These are phyloP conservation scores for Rhinichthys osculus DNA, from an alignment of 2,797 vertebrate genomes.

Conservation along the genomic window DNA sequence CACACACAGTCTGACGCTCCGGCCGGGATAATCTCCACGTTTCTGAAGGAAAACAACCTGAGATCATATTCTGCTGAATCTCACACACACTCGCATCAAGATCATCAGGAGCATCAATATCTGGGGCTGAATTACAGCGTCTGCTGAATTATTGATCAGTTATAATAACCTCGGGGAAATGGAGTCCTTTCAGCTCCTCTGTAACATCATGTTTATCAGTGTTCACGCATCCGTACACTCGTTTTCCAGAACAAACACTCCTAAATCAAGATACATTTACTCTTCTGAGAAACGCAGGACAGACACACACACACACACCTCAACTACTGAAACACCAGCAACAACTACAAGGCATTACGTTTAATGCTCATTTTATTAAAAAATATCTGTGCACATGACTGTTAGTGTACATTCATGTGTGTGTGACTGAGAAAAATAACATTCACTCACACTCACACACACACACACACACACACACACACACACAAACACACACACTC, in stretches of 20 bases:
- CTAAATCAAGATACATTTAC: neutral
- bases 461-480: constrained; percentile 1
- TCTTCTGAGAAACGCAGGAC: no score
- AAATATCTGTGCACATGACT: constrained; percentile 75
- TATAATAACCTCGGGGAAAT: neutral
- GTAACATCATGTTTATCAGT: neutral
- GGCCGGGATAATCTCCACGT: no score
- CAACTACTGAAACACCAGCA: neutral
- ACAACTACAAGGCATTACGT: constrained; percentile 24
- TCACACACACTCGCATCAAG: no score
- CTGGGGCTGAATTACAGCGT: neutral
- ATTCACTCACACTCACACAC: neutral
- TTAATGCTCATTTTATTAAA: constrained; percentile 74
- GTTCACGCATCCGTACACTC: neutral
- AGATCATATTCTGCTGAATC: no score
- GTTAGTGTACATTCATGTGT: constrained; percentile 80
- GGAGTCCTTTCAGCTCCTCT: neutral
- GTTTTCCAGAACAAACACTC: neutral
- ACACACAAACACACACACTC: neutral
- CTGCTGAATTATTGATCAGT: neutral
- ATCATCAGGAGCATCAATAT: neutral
- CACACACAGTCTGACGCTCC: no score
- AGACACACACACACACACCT: neutral
- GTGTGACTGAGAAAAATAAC: constrained; percentile 60
- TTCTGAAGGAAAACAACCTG: no score